Evolutionary conservation across 2,113 vertebrate genomes (phyloP).

Genomic region (Mobula birostris): DNA sequence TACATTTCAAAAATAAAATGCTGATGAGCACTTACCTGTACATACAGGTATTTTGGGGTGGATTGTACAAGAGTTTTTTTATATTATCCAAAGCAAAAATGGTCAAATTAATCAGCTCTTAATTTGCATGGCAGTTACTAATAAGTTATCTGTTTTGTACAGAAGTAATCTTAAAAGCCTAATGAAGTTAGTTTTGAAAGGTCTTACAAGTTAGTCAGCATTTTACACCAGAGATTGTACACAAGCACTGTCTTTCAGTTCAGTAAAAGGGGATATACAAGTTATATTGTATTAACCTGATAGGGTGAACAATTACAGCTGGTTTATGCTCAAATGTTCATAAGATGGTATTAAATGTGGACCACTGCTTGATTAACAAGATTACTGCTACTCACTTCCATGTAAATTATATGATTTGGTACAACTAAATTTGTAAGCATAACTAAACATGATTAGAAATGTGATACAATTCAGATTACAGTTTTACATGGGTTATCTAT

Average conservation of each 20-base stretch:
- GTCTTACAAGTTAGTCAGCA: not conserved
- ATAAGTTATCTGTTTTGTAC: not conserved
- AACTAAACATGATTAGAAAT: not conserved
- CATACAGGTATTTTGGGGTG: not conserved
- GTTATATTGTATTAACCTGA: not conserved
- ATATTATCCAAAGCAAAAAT: not conserved
- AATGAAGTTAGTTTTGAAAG: not conserved
- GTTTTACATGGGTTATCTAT: not conserved
- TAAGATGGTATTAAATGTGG: not conserved
- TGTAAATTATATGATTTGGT: not conserved
- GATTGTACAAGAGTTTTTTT: not conserved
- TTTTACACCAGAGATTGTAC: not conserved
- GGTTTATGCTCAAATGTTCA: not conserved
- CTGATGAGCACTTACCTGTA: not conserved
- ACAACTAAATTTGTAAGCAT: constrained; percentile 5
- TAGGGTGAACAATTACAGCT: not conserved
- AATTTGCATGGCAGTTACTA: not conserved
- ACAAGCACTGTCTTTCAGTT: not conserved
- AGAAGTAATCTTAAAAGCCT: not conserved
- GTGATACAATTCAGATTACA: not conserved
- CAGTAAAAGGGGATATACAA: not conserved
- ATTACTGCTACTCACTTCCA: not conserved
- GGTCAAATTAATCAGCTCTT: not conserved
- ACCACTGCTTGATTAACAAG: not conserved
- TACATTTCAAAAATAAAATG: not conserved